phyloP scores from a whole-genome alignment of 2,888 invertebrate species.

The Villa cingulata region DNA sequence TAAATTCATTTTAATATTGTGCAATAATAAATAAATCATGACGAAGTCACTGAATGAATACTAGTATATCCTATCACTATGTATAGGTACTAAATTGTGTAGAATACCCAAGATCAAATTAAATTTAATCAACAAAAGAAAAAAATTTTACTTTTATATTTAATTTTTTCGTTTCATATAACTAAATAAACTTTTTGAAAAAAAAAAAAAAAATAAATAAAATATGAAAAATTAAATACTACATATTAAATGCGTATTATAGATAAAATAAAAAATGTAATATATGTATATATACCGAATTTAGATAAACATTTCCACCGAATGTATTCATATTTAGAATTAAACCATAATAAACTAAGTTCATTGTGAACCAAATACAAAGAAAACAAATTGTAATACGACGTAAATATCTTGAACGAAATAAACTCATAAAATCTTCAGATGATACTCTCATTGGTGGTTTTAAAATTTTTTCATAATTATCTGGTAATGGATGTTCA shows the following conservation, averaged over 20 bases:
- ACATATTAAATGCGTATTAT: no score
- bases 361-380: constrained; percentile 61
- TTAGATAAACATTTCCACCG: constrained; percentile 59
- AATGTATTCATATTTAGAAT: constrained; percentile 62
- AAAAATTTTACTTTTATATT: no score
- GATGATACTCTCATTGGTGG: constrained; percentile 39
- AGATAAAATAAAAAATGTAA: no score
- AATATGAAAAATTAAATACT: background rate
- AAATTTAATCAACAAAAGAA: no score
- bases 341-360: constrained; percentile 39
- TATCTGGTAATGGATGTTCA: constrained; percentile 47
- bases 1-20: no score
- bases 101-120: no score
- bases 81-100: no score
- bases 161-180: no score
- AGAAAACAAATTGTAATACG: constrained; percentile 57
- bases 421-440: constrained; percentile 49
- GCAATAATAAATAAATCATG: no score
- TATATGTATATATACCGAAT: constrained; percentile 43
- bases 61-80: no score
- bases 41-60: no score
- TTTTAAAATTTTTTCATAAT: constrained; percentile 52
- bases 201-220: background rate
- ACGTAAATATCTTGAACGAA: constrained; percentile 48
- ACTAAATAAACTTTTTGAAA: background rate